Evolutionary conservation across 2,113 vertebrate genomes (phyloP), one percentile per base, ranked within the genome.

Genomic region (Oryzias javanicus): DNA sequence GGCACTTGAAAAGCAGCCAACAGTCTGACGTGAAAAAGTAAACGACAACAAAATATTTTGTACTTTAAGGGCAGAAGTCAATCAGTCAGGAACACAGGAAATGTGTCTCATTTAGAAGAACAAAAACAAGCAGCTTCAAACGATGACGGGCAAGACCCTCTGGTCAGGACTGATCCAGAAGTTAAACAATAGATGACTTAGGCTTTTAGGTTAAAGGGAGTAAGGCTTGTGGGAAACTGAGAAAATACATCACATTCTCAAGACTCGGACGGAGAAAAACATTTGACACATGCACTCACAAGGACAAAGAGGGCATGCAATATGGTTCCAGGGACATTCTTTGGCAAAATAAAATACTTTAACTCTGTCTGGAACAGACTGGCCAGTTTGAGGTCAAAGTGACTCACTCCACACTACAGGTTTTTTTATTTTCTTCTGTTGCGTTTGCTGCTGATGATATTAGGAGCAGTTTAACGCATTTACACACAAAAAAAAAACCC

Each of bases 161-260:
- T 74, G 73, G 74, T 87, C 62, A 75, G 51, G 57, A 86, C 76
- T 66, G 56, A 62, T 40, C 16, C 68, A 67, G 52, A 79, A 49
- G 74, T 72, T 57, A 45, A 87, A 87, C 85, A 89, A 85, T 87
- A 18, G 72, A 71, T 73, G 74, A 82, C 79, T 66, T 49, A 67
- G 60, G 42, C 52, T 60, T 76, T 48, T 13, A 68, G 59, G 57
- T 40, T 44, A 8, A n/a, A n/a, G 59, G 56, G 63, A 74, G 47
- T 64, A 63, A 74, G 25, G 52, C 51, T 65, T 57, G 62, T 67
- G 72, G 79, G 71, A 73, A 82, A 76, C 41, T 58, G 82, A 87
- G 83, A 74, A 50, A 76, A 61, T 12, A 42, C 29, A 49, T 59
- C 49, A 55, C 16, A 18, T 2, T 18, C 46, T 8, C 7, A 42